A percentile compares a stretch with the other conserved stretches of the same genome.
These are phyloP conservation scores for Aricia agestis DNA, from an alignment of 1,140 invertebrate genomes.

Conservation along the genomic window DNA sequence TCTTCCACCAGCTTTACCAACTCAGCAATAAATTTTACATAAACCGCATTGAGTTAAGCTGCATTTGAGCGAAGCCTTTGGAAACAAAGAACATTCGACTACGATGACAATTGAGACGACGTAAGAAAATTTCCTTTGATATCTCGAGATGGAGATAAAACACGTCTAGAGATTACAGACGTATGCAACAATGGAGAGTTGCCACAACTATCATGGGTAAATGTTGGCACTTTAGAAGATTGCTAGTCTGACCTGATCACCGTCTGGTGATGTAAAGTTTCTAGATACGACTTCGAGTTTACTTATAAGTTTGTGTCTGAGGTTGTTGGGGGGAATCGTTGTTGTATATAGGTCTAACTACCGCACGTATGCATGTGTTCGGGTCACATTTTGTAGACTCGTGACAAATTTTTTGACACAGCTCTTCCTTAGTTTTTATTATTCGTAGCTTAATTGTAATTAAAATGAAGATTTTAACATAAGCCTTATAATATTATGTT, in stretches of 20 bases:
- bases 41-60: neutral
- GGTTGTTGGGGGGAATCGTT: too few species aligned
- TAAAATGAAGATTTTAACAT: too few species aligned
- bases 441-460: too few species aligned
- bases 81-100: neutral
- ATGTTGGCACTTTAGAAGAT: conserved; percentile 47
- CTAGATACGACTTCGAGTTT: conserved; percentile 15
- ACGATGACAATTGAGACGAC: neutral
- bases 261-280: conserved; percentile 15
- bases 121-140: conserved; percentile 2
- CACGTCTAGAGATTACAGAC: conserved; percentile 20
- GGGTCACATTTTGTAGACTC: too few species aligned
- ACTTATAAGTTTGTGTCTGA: too few species aligned
- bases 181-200: conserved; percentile 25
- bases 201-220: conserved; percentile 28
- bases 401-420: too few species aligned
- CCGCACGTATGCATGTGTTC: too few species aligned
- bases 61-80: neutral
- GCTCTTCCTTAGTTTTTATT: too few species aligned
- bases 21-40: neutral
- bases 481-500: too few species aligned
- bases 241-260: conserved; percentile 38
- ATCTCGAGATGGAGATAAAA: neutral
- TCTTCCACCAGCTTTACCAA: too few species aligned
- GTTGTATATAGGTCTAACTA: too few species aligned